phyloP scores from a whole-genome alignment of 2,113 vertebrate genomes.

The Phyllostomus hastatus region DNA sequence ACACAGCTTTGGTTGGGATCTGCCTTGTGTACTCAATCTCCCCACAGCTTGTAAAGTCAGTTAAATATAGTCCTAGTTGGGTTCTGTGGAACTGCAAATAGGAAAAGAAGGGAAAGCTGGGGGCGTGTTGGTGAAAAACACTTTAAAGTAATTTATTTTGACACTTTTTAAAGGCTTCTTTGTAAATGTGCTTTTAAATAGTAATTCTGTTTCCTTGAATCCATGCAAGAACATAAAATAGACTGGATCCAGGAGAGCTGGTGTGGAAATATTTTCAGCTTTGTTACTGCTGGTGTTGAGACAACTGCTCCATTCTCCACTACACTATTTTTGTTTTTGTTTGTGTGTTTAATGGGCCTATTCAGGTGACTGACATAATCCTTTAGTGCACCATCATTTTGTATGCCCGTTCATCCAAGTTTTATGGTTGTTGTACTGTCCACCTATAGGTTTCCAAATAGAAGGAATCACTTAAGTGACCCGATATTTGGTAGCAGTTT shows the following conservation, averaged over 20 bases:
- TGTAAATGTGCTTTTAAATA: conserved; percentile 71
- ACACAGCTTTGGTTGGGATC: conserved; percentile 43
- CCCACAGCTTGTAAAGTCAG: conserved; percentile 72
- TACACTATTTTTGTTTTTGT: not conserved
- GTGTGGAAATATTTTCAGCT: conserved; percentile 44
- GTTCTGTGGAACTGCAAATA: conserved; percentile 69
- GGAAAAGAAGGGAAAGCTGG: conserved; percentile 65
- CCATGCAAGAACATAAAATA: conserved; percentile 28
- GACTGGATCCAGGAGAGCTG: conserved; percentile 35
- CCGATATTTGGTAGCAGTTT: conserved; percentile 32
- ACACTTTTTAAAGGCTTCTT: conserved; percentile 76
- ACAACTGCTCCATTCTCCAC: not conserved
- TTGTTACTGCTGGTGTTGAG: conserved; percentile 1
- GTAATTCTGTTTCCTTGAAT: conserved; percentile 62
- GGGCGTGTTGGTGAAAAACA: conserved; percentile 57
- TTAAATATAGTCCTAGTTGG: conserved; percentile 70
- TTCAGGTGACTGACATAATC: conserved; percentile 45
- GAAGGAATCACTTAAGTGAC: conserved; percentile 7
- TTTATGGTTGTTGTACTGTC: not conserved
- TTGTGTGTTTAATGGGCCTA: conserved; percentile 17
- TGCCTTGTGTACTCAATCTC: conserved; percentile 49
- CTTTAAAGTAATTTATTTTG: conserved; percentile 73
- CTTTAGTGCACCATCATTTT: not conserved
- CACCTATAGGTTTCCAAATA: not conserved
- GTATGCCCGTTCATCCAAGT: not conserved